Conservation (phyloP, 2,888 invertebrate genomes). For the Rhagonycha fulva region DNA sequence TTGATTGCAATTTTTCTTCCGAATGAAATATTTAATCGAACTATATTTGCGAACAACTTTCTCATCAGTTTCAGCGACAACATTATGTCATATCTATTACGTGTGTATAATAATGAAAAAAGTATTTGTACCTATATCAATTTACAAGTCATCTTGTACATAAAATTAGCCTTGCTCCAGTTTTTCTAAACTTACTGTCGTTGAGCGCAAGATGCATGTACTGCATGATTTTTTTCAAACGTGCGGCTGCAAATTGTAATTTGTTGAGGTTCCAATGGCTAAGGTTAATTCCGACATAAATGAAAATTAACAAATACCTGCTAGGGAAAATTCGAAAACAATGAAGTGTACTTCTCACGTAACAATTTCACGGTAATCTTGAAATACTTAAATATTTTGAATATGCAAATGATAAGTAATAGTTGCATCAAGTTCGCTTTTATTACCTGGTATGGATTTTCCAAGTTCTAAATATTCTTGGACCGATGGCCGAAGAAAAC, state of each 20-base stretch:
- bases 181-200: not conserved
- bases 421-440: not conserved
- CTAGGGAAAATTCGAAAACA: not conserved
- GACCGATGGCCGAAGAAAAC: constrained; percentile 83
- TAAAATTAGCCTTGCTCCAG: not conserved
- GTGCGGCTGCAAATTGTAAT: not conserved
- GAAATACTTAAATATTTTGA: not conserved
- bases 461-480: constrained; percentile 85
- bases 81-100: not conserved
- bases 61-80: not conserved
- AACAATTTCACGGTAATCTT: not conserved
- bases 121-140: not conserved
- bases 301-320: not conserved
- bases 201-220: not conserved
- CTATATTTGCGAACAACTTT: not conserved
- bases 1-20: not conserved
- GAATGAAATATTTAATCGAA: not conserved
- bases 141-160: not conserved
- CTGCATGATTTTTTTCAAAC: not conserved
- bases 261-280: not conserved
- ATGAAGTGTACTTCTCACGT: not conserved
- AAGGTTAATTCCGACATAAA: not conserved
- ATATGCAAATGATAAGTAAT: not conserved
- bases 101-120: not conserved
- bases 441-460: constrained; percentile 83